These are phyloP conservation scores for Idaea dimidiata DNA, from an alignment of 2,888 invertebrate genomes.

Conservation along the genomic window DNA sequence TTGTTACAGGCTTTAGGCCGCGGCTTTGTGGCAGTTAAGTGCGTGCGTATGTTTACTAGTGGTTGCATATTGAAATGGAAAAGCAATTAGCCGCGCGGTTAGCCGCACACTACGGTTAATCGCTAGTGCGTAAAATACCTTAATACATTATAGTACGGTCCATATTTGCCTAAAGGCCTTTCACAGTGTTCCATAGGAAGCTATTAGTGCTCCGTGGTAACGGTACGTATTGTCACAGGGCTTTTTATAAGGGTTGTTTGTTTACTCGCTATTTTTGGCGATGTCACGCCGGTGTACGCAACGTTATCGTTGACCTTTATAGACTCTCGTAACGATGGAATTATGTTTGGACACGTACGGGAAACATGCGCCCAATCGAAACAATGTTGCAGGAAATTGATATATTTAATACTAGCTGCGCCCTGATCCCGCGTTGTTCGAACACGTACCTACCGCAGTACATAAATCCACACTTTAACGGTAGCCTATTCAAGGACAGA, in stretches of 20 bases:
- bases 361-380: conserved; percentile 1
- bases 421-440: no score
- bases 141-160: neutral
- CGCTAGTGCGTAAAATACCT: no score
- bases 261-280: neutral
- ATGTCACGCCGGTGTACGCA: neutral
- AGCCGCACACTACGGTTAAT: no score
- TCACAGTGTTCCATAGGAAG: neutral
- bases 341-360: neutral
- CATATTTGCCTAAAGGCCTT: neutral
- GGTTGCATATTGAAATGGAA: no score
- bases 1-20: no score
- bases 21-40: no score
- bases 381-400: neutral
- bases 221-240: neutral
- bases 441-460: no score
- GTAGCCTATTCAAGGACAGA: no score
- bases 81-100: no score
- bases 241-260: neutral
- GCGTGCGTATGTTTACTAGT: no score
- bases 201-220: neutral
- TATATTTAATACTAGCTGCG: no score
- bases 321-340: neutral
- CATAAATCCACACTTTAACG: no score
- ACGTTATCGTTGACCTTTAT: conserved; percentile 1